Percentiles rank a stretch among this genome's conserved stretches.
phyloP scores from a whole-genome alignment of 37 sponge, comb jelly and placozoan species.

The Petrosia ficiformis region DNA sequence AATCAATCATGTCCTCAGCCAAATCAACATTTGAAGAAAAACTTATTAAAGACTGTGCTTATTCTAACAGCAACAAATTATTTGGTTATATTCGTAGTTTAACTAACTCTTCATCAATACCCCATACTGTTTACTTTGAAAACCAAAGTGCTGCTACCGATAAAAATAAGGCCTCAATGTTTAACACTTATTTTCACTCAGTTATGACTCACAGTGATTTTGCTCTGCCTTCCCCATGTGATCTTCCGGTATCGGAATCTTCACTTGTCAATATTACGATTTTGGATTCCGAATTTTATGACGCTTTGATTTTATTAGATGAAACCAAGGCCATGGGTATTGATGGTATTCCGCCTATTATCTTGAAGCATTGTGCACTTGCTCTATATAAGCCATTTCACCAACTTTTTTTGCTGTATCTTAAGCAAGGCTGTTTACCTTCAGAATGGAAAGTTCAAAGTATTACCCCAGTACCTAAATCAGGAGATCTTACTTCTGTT shows the following conservation, averaged over 20 bases:
- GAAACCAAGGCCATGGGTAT: background rate
- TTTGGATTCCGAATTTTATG: background rate
- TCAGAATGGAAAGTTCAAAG: background rate
- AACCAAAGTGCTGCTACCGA: background rate
- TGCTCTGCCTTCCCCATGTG: too few relatives aligned
- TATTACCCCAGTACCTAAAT: background rate
- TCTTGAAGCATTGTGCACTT: conserved; percentile 3
- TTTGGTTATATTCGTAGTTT: too few relatives aligned
- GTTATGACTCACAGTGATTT: too few relatives aligned
- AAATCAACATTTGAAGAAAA: background rate
- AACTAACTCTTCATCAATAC: background rate
- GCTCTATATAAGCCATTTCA: conserved; percentile 1
- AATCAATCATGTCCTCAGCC: background rate
- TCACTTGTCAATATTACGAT: background rate
- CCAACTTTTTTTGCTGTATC: background rate
- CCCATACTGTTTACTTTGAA: background rate
- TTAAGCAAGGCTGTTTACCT: background rate
- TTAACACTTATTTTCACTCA: background rate
- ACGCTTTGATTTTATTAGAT: background rate
- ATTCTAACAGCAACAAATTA: too few relatives aligned
- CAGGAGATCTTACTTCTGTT: background rate
- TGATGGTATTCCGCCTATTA: conserved; percentile 1
- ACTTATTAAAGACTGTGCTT: too few relatives aligned
- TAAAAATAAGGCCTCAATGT: background rate
- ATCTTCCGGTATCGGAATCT: too few relatives aligned